A percentile compares a stretch with the other conserved stretches of the same genome.
Conservation (phyloP, 2,113 vertebrate genomes). For the Prunella fulvescens region DNA sequence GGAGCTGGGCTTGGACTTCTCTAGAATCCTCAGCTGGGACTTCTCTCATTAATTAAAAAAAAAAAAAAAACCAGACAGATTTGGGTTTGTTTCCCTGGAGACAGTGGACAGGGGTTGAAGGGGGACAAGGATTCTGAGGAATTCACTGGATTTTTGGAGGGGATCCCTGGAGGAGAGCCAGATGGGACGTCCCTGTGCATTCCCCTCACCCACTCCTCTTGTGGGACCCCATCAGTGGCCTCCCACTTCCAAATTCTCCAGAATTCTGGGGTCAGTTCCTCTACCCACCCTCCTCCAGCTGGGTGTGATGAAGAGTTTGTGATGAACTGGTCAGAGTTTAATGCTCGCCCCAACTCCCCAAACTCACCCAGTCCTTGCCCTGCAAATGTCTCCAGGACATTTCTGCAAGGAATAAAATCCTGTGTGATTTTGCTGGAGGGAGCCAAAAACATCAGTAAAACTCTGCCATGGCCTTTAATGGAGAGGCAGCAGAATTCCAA, state of each 20-base stretch:
- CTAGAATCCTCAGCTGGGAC: background rate
- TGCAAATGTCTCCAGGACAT: background rate
- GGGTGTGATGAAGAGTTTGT: background rate
- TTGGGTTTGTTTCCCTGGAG: background rate
- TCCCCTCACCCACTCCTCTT: background rate
- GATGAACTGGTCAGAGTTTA: background rate
- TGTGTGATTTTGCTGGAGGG: background rate
- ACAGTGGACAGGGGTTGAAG: fast-evolving
- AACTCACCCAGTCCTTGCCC: background rate
- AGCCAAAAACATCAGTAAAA: fast-evolving
- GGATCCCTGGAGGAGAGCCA: background rate
- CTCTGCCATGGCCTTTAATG: background rate
- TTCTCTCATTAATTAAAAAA: background rate
- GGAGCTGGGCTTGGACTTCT: background rate
- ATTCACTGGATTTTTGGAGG: background rate
- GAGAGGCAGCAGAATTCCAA: background rate
- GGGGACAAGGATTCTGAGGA: background rate
- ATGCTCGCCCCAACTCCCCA: no score
- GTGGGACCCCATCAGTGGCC: no score
- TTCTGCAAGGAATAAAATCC: background rate
- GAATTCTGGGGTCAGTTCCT: background rate
- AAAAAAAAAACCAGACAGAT: background rate
- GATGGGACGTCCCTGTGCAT: no score
- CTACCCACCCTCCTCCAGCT: fast-evolving
- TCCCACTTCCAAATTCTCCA: background rate